Evolutionary conservation across 2,113 vertebrate genomes (phyloP), one percentile per base, ranked within the genome.

Genomic region (Hippocampus comes): DNA sequence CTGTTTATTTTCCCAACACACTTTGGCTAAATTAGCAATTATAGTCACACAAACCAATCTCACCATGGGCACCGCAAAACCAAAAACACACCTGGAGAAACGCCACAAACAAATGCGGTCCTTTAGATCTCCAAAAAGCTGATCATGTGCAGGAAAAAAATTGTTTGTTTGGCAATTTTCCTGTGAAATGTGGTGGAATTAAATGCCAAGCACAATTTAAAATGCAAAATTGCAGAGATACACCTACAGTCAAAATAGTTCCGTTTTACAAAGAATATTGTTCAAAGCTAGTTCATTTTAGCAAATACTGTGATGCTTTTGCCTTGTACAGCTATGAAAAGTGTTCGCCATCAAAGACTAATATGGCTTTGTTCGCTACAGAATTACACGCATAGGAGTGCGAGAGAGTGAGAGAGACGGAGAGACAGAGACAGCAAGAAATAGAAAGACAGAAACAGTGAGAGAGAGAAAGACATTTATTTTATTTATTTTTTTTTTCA

Each of bases 1-100:
- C 78, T 84, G 83, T 91, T 93, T 92, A 90, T 91, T 91, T 92
- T 86, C 76, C 56, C 84, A 49, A 66, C 89, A 89, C 90, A 89
- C 88, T 91, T 91, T 86, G 82, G 82, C 85, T 91, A 92, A 92
- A 92, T 92, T 89, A 92, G 89, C 89, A 90, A 92, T 92, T 91
- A 90, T 83, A 89, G 80, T 87, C 84, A 70, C 89, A 82, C 78
- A 87, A 38, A 82, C 85, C 90, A 91, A 90, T 90, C 88, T 93
- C 88, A 75, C 86, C 74, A 57, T 70, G 84, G 81, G 77, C 76
- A 80, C 83, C 70, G 42, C 75, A 63, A 91, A 87, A 82, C 77
- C 67, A 79, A 59, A 87, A 78, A 78, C 83, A 84, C 90, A 92
- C 91, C 87, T 93, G 83, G 87, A 84, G 73, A 73, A 84, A 84